phyloP scores from a whole-genome alignment of 1,140 invertebrate genomes.

The Marisa cornuarietis region DNA sequence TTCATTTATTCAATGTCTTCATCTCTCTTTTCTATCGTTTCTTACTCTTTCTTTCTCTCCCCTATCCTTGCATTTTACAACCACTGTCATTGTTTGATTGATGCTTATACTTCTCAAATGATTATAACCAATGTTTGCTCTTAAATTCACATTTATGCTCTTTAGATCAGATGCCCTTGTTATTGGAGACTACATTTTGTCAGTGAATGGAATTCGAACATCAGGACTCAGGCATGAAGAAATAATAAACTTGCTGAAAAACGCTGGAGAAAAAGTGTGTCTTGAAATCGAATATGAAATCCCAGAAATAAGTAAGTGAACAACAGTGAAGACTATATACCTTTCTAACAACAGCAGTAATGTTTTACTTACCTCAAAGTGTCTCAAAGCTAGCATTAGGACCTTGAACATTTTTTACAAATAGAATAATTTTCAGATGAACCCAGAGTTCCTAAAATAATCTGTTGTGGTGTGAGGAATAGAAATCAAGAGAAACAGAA shows the following conservation, averaged over 20 bases:
- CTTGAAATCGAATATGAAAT: constrained; percentile 86
- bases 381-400: no score
- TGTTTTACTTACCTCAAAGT: no score
- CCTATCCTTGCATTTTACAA: neutral
- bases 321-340: no score
- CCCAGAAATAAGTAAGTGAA: constrained; percentile 75
- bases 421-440: no score
- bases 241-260: constrained; percentile 79
- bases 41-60: constrained; percentile 3
- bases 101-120: neutral
- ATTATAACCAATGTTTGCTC: neutral
- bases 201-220: constrained; percentile 83
- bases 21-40: neutral
- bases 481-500: no score
- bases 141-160: constrained; percentile 16
- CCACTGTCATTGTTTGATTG: neutral
- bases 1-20: neutral
- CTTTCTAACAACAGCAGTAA: no score
- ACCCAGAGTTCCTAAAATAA: no score
- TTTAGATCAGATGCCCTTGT: constrained; percentile 71
- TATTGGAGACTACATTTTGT: constrained; percentile 81
- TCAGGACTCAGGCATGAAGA: constrained; percentile 81
- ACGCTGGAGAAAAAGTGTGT: constrained; percentile 77
- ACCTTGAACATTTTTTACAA: no score
- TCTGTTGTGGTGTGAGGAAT: no score